These are phyloP conservation scores for Pandemis heparana DNA, from an alignment of 2,888 invertebrate species.

Conservation along the genomic window DNA sequence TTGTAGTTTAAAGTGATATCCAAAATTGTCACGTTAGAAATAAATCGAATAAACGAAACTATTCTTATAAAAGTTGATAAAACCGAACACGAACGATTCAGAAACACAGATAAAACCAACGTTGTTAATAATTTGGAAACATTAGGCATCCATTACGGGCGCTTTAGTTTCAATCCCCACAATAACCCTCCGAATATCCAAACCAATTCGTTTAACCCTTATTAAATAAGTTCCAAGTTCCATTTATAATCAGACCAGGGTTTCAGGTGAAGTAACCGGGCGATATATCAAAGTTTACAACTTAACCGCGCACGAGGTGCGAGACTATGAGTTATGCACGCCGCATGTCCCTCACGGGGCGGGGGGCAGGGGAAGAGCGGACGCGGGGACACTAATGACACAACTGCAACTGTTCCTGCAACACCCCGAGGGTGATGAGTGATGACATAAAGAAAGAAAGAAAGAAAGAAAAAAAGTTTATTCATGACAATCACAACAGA, in stretches of 20 bases:
- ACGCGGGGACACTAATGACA: background rate
- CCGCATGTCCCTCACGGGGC: conserved; percentile 65
- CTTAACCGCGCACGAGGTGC: conserved; percentile 77
- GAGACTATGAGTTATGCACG: conserved; percentile 79
- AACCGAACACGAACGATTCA: background rate
- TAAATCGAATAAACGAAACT: no score
- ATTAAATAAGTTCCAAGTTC: conserved; percentile 48
- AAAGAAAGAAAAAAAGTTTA: no score
- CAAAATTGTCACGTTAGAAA: no score
- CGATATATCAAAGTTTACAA: conserved; percentile 82
- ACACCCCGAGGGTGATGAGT: no score
- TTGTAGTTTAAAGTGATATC: no score
- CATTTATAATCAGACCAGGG: conserved; percentile 53
- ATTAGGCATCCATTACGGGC: conserved; percentile 3
- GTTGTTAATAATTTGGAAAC: background rate
- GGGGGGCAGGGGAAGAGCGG: conserved; percentile 29
- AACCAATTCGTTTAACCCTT: conserved; percentile 27
- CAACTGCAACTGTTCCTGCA: no score
- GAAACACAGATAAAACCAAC: background rate
- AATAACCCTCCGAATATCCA: conserved; percentile 7
- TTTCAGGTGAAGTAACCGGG: conserved; percentile 69
- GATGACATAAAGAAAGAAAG: no score
- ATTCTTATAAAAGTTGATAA: background rate
- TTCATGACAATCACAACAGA: no score
- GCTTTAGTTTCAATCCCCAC: conserved; percentile 3